These are phyloP conservation scores for Agapetus fuscipes DNA, from an alignment of 2,888 invertebrate species.

Conservation along the genomic window DNA sequence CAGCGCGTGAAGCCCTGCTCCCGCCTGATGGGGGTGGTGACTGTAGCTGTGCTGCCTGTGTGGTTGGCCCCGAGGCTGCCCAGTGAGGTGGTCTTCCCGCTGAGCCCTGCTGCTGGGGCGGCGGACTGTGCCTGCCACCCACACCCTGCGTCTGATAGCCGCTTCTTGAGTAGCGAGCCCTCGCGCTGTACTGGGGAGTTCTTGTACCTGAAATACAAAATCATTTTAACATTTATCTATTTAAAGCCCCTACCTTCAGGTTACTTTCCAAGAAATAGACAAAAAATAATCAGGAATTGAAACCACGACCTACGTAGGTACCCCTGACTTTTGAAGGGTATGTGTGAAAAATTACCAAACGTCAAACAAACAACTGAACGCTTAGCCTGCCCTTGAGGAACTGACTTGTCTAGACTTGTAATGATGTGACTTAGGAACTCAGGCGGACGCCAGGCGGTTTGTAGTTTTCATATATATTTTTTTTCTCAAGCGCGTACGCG, in stretches of 20 bases:
- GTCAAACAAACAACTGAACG: no score
- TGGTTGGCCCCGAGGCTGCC: conserved; percentile 58
- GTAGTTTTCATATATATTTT: no score
- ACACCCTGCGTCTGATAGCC: conserved; percentile 55
- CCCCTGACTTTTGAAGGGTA: conserved; percentile 28
- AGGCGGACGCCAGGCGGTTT: no score
- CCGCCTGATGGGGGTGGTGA: conserved; percentile 82
- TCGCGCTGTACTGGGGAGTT: conserved; percentile 65
- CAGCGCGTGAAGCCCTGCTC: conserved; percentile 64
- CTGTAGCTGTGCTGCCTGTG: conserved; percentile 54
- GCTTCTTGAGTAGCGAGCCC: conserved; percentile 74
- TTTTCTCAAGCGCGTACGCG: no score
- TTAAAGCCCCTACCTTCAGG: no score
- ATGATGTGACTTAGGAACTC: no score
- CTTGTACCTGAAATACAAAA: conserved; percentile 36
- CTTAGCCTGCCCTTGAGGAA: no score
- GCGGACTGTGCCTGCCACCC: conserved; percentile 41
- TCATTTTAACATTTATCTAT: not conserved
- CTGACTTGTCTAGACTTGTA: no score
- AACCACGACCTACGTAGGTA: no score
- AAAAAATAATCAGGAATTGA: no score
- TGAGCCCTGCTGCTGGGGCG: conserved; percentile 52
- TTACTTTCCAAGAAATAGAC: no score
- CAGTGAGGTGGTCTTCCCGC: conserved; percentile 79
- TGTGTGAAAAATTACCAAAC: no score